phyloP scores from a whole-genome alignment of 2,888 invertebrate species.

The Proisotoma minuta region DNA sequence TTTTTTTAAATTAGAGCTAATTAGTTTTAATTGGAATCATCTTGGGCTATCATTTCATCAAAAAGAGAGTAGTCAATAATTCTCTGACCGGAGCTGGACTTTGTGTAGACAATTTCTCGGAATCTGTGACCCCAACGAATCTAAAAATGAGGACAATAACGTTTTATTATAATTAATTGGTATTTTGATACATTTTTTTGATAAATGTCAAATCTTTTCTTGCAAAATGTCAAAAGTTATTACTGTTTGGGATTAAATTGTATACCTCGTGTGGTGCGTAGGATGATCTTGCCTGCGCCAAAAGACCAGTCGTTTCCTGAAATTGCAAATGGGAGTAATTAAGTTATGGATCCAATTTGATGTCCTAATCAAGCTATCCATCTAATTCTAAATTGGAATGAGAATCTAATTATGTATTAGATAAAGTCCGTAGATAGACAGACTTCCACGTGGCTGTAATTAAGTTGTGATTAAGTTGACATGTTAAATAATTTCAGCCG shows the following conservation, averaged over 20 bases:
- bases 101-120: slow-evolving; percentile 23
- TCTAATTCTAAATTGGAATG: no score
- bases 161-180: not conserved
- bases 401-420: no score
- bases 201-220: not conserved
- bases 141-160: slow-evolving; percentile 9
- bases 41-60: slow-evolving; percentile 21
- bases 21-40: not conserved
- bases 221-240: slow-evolving; percentile 3
- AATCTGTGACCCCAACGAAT: slow-evolving; percentile 40
- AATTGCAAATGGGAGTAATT: no score
- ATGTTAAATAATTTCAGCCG: no score
- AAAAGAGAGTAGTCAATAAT: slow-evolving; percentile 36
- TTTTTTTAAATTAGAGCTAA: no score
- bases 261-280: slow-evolving; percentile 60
- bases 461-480: no score
- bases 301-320: slow-evolving; percentile 77
- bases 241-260: no score
- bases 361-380: no score
- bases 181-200: not conserved
- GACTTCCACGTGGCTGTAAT: no score
- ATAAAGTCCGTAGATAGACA: no score
- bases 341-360: no score
- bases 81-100: slow-evolving; percentile 25
- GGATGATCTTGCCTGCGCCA: slow-evolving; percentile 73